Evolutionary conservation across 2,113 vertebrate genomes (phyloP), one percentile per base, ranked within the genome.

Genomic region (Chloropsis cyanopogon): DNA sequence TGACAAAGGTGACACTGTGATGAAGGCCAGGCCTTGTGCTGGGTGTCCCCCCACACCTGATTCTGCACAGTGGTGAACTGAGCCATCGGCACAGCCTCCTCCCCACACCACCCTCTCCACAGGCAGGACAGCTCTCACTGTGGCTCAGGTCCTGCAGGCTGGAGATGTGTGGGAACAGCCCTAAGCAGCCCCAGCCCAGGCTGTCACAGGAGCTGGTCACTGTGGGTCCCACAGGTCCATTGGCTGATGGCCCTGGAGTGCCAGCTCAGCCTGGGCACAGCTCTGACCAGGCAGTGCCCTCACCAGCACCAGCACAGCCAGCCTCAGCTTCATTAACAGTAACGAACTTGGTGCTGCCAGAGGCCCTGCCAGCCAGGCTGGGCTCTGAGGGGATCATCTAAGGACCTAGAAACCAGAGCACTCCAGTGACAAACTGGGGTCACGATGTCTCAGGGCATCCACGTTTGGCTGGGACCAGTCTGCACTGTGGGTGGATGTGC

Each of bases 1-100:
- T 81, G 82, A 96, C 95, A 95, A 92, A 94, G 88, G 88, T 96
- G 92, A 92, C 88, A 90, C 82, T 95, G 95, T 93, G 88, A 93
- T 6, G 44, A 68, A 88, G 71, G 86, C 86, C 92, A 95, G 85
- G 81, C 84, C 52, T 69, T 52, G 60, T 22, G 68, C 69, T 1
- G 9, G n/a, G 0, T 0, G 2, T 42, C 82, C 63, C 60, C 63
- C 66, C 46, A 52, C 0, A 2, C 46, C 1, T 0, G 3, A 39
- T 41, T 39, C 70, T 49, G 65, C 69, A 10, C 15, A 39, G 57
- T 4, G 2, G 14, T 14, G 71, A 95, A 81, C 64, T 13, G 73
- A 82, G 85, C 73, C 4, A 2, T 1, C 3, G 78, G 50, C 19
- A 3, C 56, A 57, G 84, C 75, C 90, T 54, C 50, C 82, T n/a